Base-by-base conservation (phyloP, 2,113 vertebrate species). In the Mesocricetus auratus region DNA sequence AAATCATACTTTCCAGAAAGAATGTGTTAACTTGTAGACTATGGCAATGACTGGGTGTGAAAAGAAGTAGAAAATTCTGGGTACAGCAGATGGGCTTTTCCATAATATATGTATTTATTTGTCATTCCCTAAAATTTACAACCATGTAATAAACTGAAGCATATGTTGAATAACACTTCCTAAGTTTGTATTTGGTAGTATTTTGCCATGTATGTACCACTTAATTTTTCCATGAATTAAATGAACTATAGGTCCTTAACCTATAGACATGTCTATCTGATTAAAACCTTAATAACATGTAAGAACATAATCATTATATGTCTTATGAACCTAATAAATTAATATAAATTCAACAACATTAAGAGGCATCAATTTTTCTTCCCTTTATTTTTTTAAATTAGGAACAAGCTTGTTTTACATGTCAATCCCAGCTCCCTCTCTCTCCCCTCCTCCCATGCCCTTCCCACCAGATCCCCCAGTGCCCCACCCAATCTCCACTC, bases 161-260 rank as follows among this genome's bases (percentile, higher is more conserved):
- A 8, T 82, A 56, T 60, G 83, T 16, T 62, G 39, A 95, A 53
- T 91, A 94, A 3, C 5, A 66, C 66, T 19, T 86, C 33, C 4
- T 77, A 73, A 95, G 81, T 89, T 91, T 85, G 90, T 2, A 78
- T 64, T 77, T 94, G 29, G 60, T 90, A 83, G n/a, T 90, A 95
- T 95, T 88, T 96, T 96, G 29, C 86, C 10, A 56, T 77, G 78
- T 31, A 31, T 78, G 9, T 1, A 31, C 75, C 5, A 68, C 53
- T 36, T 86, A 36, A 64, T 94, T 94, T 93, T 12, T 45, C 39
- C 3, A 4, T 66, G 12, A 83, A 8, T 64, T 24, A 90, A 71
- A 91, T n/a, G 60, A 78, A 91, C 58, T 58, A 86, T 29, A 89
- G 9, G 6, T 85, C 89, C 83, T 95, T 91, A 89, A 68, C 36